phyloP scores from a whole-genome alignment of 2,797 vertebrate species.

The Enteromius mattozi region DNA sequence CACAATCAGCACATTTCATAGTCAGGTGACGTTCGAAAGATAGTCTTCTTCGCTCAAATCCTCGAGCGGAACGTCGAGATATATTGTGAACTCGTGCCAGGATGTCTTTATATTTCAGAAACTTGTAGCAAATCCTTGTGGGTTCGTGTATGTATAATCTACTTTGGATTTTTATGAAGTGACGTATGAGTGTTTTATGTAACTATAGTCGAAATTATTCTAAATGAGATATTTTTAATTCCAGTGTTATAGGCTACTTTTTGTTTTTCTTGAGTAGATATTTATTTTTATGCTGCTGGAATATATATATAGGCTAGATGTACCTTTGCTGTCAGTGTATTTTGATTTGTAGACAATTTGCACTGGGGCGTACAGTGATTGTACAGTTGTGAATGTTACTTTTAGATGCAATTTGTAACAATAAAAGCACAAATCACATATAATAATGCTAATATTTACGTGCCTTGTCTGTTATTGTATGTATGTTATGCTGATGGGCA shows the following conservation, averaged over 20 bases:
- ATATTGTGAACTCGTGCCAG: conserved; percentile 70
- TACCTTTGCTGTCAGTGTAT: conserved; percentile 73
- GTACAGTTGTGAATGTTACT: conserved; percentile 82
- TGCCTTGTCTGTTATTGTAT: not conserved
- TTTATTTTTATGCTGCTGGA: conserved; percentile 78
- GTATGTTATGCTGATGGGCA: conserved; percentile 1
- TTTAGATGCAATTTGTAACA: conserved; percentile 81
- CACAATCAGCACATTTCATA: conserved; percentile 47
- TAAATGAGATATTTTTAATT: conserved; percentile 71
- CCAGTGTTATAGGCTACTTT: conserved; percentile 67
- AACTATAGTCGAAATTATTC: conserved; percentile 77
- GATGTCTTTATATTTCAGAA: conserved; percentile 59
- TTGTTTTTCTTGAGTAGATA: conserved; percentile 72
- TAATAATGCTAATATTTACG: conserved; percentile 47
- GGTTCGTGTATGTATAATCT: conserved; percentile 47
- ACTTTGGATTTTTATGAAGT: conserved; percentile 55
- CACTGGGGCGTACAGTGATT: conserved; percentile 79
- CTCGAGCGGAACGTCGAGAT: conserved; percentile 22
- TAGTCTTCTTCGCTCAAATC: conserved; percentile 28
- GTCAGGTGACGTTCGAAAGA: conserved; percentile 44
- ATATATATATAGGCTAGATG: conserved; percentile 64
- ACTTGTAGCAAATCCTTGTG: conserved; percentile 58
- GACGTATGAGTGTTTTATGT: conserved; percentile 72
- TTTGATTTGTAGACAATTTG: conserved; percentile 67
- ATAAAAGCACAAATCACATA: conserved; percentile 72